phyloP scores from a whole-genome alignment of 2,888 invertebrate species.

The Podotricha telesiphe region DNA sequence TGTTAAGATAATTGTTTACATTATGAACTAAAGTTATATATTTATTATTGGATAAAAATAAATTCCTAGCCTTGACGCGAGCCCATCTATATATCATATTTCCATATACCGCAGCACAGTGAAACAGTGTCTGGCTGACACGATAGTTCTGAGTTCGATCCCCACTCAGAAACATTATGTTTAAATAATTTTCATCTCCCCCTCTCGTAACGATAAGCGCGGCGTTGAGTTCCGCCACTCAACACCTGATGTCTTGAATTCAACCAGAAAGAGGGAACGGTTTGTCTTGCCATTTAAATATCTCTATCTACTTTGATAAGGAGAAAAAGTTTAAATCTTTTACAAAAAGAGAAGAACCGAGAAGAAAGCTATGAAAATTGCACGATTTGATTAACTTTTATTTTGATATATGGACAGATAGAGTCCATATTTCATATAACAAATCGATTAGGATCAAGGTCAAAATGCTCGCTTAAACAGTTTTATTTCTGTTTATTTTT shows the following conservation, averaged over 20 bases:
- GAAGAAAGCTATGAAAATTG: too few relatives aligned
- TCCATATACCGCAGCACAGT: background rate
- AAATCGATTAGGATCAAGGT: constrained; percentile 18
- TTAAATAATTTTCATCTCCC: background rate
- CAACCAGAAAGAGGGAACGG: too few relatives aligned
- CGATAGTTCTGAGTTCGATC: background rate
- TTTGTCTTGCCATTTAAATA: too few relatives aligned
- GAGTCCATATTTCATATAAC: constrained; percentile 7
- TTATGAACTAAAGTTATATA: constrained; percentile 2
- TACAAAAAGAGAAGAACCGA: too few relatives aligned
- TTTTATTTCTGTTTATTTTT: constrained; percentile 27
- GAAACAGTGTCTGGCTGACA: background rate
- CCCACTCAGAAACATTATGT: background rate
- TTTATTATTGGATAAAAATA: constrained; percentile 23
- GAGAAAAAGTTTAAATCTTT: too few relatives aligned
- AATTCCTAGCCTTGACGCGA: background rate
- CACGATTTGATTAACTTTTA: background rate
- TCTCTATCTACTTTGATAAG: too few relatives aligned
- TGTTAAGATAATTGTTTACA: background rate
- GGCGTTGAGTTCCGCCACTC: background rate
- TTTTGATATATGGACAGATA: background rate
- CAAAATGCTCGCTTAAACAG: background rate
- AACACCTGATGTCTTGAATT: too few relatives aligned
- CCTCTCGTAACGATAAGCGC: background rate
- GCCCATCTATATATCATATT: background rate